Conservation (phyloP, 1,140 invertebrate genomes). For the Lethrus apterus region DNA sequence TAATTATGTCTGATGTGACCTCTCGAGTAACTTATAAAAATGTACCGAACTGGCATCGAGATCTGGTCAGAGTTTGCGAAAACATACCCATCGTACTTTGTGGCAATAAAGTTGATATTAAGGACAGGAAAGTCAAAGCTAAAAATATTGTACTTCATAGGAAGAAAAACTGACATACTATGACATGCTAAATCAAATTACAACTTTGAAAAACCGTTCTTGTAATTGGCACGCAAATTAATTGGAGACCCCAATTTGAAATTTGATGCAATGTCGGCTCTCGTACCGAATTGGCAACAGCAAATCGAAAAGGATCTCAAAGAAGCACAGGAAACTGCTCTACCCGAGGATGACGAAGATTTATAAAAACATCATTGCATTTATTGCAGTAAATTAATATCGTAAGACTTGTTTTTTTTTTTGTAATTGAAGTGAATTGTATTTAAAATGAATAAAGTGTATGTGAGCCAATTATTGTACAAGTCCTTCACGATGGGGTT, state of each 20-base stretch:
- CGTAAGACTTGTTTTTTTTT: conserved; percentile 9
- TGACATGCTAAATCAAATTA: conserved; percentile 99
- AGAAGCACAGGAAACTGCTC: conserved; percentile 84
- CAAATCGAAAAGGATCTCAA: conserved; percentile 97
- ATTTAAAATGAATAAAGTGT: conserved; percentile 5
- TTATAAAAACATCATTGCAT: conserved; percentile 55
- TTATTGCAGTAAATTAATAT: conserved; percentile 3
- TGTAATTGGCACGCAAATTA: conserved; percentile 95
- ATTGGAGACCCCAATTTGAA: conserved; percentile 98
- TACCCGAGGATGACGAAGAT: conserved; percentile 95
- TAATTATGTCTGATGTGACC: conserved; percentile 99
- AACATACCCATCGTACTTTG: conserved; percentile 98
- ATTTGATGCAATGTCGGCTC: conserved; percentile 99
- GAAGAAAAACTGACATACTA: conserved; percentile 99
- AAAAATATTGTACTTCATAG: conserved; percentile 99
- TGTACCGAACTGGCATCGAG: conserved; percentile 98
- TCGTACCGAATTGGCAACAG: conserved; percentile 88
- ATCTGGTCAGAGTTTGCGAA: conserved; percentile 97
- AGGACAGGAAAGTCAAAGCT: conserved; percentile 99
- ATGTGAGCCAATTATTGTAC: no score
- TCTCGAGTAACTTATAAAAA: conserved; percentile 99
- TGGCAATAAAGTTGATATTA: conserved; percentile 98
- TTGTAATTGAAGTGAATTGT: conserved; percentile 1
- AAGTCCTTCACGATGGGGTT: no score
- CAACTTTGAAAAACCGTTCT: conserved; percentile 99